phyloP scores from a whole-genome alignment of 1,140 invertebrate genomes.

The Drosophila melanogaster region DNA sequence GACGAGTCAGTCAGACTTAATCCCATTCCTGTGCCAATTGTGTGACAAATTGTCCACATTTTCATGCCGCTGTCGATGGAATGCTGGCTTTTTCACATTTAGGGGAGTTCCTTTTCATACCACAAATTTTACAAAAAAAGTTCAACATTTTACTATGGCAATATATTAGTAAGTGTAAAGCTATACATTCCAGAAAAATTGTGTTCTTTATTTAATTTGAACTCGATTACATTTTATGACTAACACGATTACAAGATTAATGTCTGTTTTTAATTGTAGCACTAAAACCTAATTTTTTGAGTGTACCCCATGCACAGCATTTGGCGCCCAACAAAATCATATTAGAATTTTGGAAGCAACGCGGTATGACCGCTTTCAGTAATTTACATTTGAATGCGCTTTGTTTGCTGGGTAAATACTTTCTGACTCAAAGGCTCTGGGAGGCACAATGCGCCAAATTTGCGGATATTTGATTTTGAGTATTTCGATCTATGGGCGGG shows the following conservation, averaged over 20 bases:
- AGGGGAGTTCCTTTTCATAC: background rate
- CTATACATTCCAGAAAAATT: too few relatives aligned
- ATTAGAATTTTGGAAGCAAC: constrained; percentile 15
- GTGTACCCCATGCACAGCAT: constrained; percentile 11
- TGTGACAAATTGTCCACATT: constrained; percentile 77
- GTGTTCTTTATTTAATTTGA: too few relatives aligned
- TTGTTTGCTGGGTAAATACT: constrained; percentile 67
- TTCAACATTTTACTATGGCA: too few relatives aligned
- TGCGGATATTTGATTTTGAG: constrained; percentile 58
- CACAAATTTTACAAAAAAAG: background rate
- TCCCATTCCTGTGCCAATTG: constrained; percentile 54
- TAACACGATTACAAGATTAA: too few relatives aligned
- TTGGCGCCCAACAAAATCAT: constrained; percentile 10
- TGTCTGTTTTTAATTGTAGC: too few relatives aligned
- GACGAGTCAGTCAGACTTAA: constrained; percentile 33
- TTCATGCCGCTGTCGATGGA: constrained; percentile 53
- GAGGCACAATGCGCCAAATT: constrained; percentile 65
- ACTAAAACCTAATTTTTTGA: background rate
- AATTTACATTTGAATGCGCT: constrained; percentile 79
- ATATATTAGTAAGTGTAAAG: too few relatives aligned
- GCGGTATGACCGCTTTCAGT: constrained; percentile 24
- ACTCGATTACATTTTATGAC: too few relatives aligned
- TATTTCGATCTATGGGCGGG: constrained; percentile 30
- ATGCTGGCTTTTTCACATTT: constrained; percentile 11
- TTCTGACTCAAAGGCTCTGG: constrained; percentile 16